Percentiles rank a stretch among this genome's conserved stretches.
Evolutionary conservation across 2,888 invertebrate species (phyloP).

Genomic region (Synergus japonicus): DNA sequence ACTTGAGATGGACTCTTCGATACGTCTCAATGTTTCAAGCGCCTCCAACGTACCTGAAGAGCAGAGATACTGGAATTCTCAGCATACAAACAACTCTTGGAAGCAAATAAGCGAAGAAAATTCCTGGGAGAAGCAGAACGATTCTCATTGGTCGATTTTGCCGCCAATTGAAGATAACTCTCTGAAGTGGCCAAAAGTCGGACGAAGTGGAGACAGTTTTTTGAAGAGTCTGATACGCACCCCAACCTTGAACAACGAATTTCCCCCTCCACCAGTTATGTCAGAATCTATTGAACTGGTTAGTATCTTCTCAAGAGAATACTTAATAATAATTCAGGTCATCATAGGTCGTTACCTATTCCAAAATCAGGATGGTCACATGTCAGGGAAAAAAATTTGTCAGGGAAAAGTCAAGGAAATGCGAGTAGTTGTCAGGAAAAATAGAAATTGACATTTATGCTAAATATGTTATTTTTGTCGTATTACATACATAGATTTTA

Average conservation of each 20-base stretch:
- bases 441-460: no score
- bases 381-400: no score
- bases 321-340: no score
- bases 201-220: constrained; percentile 63
- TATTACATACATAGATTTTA: no score
- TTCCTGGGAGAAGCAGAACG: constrained; percentile 61
- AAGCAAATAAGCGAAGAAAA: constrained; percentile 53
- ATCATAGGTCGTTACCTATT: no score
- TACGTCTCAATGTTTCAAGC: constrained; percentile 55
- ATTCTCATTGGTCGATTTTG: constrained; percentile 65
- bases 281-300: constrained; percentile 78
- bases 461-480: no score
- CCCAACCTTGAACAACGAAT: constrained; percentile 56
- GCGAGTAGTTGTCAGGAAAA: no score
- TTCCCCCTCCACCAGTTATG: constrained; percentile 75
- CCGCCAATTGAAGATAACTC: constrained; percentile 54
- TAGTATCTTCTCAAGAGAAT: constrained; percentile 50
- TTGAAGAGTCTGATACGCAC: constrained; percentile 66
- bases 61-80: constrained; percentile 58
- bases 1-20: constrained; percentile 63
- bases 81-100: constrained; percentile 56
- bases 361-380: no score
- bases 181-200: constrained; percentile 65
- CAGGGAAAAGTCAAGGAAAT: no score
- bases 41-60: constrained; percentile 58